Base-by-base conservation (phyloP, 2,113 vertebrate genomes). In the Lanius ludovicianus region DNA sequence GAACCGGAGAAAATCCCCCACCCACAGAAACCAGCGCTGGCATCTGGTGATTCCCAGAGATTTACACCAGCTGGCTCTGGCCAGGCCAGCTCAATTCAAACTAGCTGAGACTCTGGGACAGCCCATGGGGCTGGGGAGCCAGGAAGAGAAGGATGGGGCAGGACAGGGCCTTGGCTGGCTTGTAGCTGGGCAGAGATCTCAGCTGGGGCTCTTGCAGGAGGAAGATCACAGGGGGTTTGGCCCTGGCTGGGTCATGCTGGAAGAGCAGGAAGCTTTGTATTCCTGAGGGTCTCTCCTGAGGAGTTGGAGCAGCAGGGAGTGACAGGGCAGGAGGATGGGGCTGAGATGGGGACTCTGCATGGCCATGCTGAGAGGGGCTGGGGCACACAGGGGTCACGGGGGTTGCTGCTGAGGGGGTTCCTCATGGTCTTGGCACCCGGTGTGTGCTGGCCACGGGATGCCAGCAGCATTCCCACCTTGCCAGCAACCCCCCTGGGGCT, bases 351-450 rank as follows among this genome's bases (percentile, higher is more conserved):
- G 23, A 25, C 47, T 46, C 50, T n/a, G 7, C 49, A 23, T 46
- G 65, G 68, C 11, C 14, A 1, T 2, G 2, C 0, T 24, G 31
- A 56, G 69, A 71, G 12, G 30, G 19, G 49, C 60, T 60, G 41
- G 55, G 55, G 8, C 33, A 49, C 10, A 0, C 10, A 0, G 0
- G 30, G 33, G 7, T 35, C 15, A 3, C 59, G 59, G 20, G 19
- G 18, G 4, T 9, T 73, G 74, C 41, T 59, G 9, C 73, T n/a
- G 35, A 55, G 20, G 46, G 42, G 25, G 20, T 22, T 50, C 27
- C 42, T 60, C 55, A 9, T 22, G 53, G n/a, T 23, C 27, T 11
- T 39, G 41, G 33, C 52, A 56, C 21, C 30, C 23, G 6, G 23
- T 5, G 14, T 21, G 59, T 42, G 37, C 59, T 78, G 59, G 18